Percentiles rank a stretch among this genome's conserved stretches.
Evolutionary conservation across 2,113 vertebrate species (phyloP).

Genomic region (Pygoscelis adeliae): DNA sequence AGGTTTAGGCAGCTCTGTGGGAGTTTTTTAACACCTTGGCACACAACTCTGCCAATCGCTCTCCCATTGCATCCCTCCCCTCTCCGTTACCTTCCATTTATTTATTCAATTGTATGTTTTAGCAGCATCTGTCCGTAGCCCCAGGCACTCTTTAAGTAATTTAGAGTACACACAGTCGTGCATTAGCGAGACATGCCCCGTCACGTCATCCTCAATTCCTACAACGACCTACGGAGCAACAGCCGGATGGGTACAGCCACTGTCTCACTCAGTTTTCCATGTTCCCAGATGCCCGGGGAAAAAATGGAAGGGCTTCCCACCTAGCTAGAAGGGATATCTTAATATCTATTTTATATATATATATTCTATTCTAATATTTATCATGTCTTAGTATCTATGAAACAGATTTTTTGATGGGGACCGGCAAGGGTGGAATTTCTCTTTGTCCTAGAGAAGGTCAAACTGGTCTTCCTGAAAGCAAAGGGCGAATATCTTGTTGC

Average conservation of each 20-base stretch:
- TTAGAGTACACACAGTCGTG: not conserved
- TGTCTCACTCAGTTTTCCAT: rapidly evolving
- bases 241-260: not conserved
- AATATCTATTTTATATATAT: not conserved
- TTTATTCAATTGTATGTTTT: conserved; percentile 38
- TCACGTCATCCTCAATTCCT: not conserved
- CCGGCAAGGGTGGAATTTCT: not conserved
- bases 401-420: not conserved
- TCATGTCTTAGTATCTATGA: rapidly evolving
- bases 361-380: not conserved
- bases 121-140: conserved; percentile 48
- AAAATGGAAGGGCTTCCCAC: not conserved
- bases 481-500: not conserved
- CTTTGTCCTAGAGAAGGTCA: not conserved
- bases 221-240: not conserved
- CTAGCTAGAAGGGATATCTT: not conserved
- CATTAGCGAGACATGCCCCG: not conserved
- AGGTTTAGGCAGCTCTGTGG: conserved; percentile 63
- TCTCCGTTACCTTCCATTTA: conserved; percentile 19
- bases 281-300: not conserved
- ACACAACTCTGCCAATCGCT: not conserved
- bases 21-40: conserved; percentile 61
- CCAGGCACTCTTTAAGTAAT: conserved; percentile 51
- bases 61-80: not conserved
- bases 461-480: not conserved